Conservation (phyloP, 1,140 invertebrate species). For the Trichomalopsis sarcophagae region DNA sequence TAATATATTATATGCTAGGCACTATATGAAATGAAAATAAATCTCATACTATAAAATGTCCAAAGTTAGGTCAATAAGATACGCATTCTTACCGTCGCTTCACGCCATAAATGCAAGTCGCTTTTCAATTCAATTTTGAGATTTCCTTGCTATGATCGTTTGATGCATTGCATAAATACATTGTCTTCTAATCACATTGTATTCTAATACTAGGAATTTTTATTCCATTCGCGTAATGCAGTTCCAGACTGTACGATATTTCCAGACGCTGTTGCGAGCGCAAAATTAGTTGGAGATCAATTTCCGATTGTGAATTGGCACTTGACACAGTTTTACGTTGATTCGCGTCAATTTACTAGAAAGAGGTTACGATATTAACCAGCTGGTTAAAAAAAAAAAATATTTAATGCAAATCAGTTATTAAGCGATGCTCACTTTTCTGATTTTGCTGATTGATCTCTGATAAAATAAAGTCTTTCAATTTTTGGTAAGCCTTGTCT, state of each 20-base stretch:
- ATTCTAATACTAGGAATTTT: slow-evolving; percentile 46
- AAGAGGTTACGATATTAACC: slow-evolving; percentile 7
- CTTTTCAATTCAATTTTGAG: slow-evolving; percentile 24
- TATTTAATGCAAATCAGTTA: slow-evolving; percentile 2
- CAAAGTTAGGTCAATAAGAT: not conserved
- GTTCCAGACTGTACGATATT: slow-evolving; percentile 3
- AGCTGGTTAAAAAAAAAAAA: not conserved
- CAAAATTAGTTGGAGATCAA: slow-evolving; percentile 34
- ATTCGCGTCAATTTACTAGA: slow-evolving; percentile 32
- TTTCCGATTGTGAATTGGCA: slow-evolving; percentile 40
- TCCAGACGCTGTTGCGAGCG: slow-evolving; percentile 3
- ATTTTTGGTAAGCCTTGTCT: slow-evolving; percentile 89
- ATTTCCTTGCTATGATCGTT: not conserved
- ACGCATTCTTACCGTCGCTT: not conserved
- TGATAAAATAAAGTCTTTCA: slow-evolving; percentile 82
- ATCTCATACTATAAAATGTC: not conserved
- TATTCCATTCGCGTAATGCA: not conserved
- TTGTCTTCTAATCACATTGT: slow-evolving; percentile 48
- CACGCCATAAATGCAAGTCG: slow-evolving; percentile 34
- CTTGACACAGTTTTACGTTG: slow-evolving; percentile 10
- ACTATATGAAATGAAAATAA: not conserved
- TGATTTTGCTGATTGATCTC: slow-evolving; percentile 72
- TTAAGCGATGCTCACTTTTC: slow-evolving; percentile 50
- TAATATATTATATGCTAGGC: not conserved
- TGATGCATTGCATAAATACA: slow-evolving; percentile 51